Base-by-base conservation (phyloP, 2,113 vertebrate genomes). In the Carassius carassius region DNA sequence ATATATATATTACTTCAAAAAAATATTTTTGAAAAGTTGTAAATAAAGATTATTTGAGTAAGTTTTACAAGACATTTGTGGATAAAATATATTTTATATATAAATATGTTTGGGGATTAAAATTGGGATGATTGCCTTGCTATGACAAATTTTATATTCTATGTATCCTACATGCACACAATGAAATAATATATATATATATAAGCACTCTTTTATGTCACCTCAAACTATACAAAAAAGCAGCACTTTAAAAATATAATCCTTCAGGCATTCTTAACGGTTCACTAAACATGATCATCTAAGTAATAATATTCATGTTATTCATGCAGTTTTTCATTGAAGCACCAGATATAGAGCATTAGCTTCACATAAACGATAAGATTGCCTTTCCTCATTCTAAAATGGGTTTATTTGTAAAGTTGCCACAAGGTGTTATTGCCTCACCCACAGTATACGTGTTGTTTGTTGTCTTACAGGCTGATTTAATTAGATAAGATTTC, bases 401-500 rank as follows among this genome's bases (percentile, higher is more conserved):
- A 51, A 58, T 58, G 37, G 25, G 54, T 58, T 49, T 7, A 12
- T 84, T 32, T 0, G 37, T 41, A 65, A 67, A 60, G 35, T 35
- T 56, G 73, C 73, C 73, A 69, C 16, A 32, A 63, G 63, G 37
- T 35, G 32, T n/a, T 54, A 35, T 19, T 32, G 65, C 32, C 12
- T 79, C 60, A 8, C 78, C n/a, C 58, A 65, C 78, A 49, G 37
- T 16, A 4, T 25, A 41, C 1, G 4, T 29, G 60, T 29, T 80
- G 78, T 80, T 80, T 80, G 78, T 47, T 80, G 60, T 80, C 41
- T 67, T 67, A 80, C 78, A 67, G n/a, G 41, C 78, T 80, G 78
- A 80, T 80, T 80, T 67, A 80, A 80, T 80, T 65, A 65, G 78
- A 67, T 49, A 80, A 80, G 78, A 80, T 80, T 80, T 80, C 78